These are phyloP conservation scores for Eurosta solidaginis DNA, from an alignment of 1,140 invertebrate species.

Conservation along the genomic window DNA sequence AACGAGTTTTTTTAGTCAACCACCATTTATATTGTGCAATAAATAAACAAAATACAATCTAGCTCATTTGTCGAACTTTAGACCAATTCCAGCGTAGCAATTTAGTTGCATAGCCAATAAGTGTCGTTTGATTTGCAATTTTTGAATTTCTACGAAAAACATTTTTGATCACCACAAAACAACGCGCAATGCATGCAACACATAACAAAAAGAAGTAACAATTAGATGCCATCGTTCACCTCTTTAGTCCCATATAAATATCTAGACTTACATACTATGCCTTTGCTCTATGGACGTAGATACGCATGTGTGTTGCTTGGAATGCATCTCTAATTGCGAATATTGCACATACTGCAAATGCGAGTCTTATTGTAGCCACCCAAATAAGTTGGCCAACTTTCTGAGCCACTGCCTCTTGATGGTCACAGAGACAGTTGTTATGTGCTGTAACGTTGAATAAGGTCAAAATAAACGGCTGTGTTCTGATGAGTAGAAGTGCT, in stretches of 20 bases:
- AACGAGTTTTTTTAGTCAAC: too few species aligned
- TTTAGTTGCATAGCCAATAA: background rate
- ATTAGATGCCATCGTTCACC: background rate
- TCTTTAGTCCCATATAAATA: background rate
- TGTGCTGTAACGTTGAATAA: background rate
- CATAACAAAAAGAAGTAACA: background rate
- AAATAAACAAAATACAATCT: too few species aligned
- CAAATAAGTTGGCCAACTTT: background rate
- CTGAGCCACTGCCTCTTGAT: background rate
- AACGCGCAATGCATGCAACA: background rate
- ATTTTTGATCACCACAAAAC: background rate
- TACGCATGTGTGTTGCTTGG: background rate
- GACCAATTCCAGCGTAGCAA: background rate
- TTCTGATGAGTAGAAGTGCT: too few species aligned
- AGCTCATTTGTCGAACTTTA: too few species aligned
- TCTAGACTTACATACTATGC: background rate
- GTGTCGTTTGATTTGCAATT: background rate
- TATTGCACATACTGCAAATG: background rate
- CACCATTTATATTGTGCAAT: too few species aligned
- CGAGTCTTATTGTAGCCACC: background rate
- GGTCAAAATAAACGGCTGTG: too few species aligned
- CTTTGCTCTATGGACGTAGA: background rate
- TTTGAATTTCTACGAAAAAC: background rate
- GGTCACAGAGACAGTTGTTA: background rate
- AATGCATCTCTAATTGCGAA: background rate